Conservation (phyloP, 2,797 vertebrate species). For the Typhlichthys eigenmanni region DNA sequence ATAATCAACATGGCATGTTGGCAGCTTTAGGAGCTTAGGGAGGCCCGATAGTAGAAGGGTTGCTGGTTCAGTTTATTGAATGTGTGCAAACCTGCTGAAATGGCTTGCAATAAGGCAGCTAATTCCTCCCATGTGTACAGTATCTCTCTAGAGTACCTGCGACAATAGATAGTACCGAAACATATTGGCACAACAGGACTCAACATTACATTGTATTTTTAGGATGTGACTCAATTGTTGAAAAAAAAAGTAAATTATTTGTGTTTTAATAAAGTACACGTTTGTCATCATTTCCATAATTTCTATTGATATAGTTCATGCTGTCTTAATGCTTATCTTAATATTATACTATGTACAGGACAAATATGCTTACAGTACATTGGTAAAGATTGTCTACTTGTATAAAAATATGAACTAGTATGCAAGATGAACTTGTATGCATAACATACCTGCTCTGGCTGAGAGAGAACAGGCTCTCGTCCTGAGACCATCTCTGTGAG, state of each 20-base stretch:
- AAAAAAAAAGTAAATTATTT: no score
- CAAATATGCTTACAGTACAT: no score
- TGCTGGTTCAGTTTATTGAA: not conserved
- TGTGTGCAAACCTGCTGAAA: not conserved
- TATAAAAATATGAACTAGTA: no score
- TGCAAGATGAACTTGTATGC: not conserved
- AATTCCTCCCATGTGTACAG: not conserved
- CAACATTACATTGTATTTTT: no score
- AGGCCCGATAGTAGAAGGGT: not conserved
- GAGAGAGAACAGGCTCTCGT: slow-evolving; percentile 60
- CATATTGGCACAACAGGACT: not conserved
- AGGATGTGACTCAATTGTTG: no score
- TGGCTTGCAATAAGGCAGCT: not conserved
- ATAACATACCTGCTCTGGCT: slow-evolving; percentile 78
- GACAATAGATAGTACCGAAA: not conserved
- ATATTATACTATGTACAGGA: no score
- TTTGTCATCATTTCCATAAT: no score
- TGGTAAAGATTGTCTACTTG: no score
- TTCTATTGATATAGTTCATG: no score
- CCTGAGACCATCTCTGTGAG: slow-evolving; percentile 77
- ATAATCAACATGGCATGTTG: not conserved
- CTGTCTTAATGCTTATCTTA: no score
- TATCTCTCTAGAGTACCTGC: no score
- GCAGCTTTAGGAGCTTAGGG: not conserved
- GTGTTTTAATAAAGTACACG: no score